phyloP scores from a whole-genome alignment of 2,888 invertebrate species.

The Parnassius apollo region DNA sequence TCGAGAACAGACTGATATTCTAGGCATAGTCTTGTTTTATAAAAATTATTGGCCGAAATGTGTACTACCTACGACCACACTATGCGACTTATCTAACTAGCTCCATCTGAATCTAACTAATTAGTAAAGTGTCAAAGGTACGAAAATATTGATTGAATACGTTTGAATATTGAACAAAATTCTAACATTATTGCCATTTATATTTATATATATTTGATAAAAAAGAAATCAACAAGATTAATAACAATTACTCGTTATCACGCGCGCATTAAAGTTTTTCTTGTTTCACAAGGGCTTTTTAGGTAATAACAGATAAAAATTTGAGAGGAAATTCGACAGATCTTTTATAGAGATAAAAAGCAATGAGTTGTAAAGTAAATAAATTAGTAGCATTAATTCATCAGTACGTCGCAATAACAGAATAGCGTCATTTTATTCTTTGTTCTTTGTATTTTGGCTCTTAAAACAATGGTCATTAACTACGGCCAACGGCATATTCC shows the following conservation, averaged over 20 bases:
- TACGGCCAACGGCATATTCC: too few relatives aligned
- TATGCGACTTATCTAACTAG: too few relatives aligned
- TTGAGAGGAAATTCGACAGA: slow-evolving; percentile 24
- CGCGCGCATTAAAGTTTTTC: slow-evolving; percentile 25
- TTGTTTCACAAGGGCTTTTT: slow-evolving; percentile 27
- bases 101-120: neutral
- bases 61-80: too few relatives aligned
- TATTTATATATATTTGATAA: slow-evolving; percentile 19
- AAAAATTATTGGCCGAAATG: too few relatives aligned
- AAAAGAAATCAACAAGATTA: slow-evolving; percentile 27
- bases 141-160: neutral
- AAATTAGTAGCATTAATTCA: slow-evolving; percentile 22
- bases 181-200: slow-evolving; percentile 15
- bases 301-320: slow-evolving; percentile 22
- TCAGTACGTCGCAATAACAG: slow-evolving; percentile 13
- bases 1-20: too few relatives aligned
- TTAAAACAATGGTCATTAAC: too few relatives aligned
- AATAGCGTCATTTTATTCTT: neutral
- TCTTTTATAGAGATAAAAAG: slow-evolving; percentile 16
- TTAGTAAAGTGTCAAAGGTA: neutral
- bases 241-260: slow-evolving; percentile 28
- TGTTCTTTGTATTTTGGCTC: too few relatives aligned
- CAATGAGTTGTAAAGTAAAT: slow-evolving; percentile 12
- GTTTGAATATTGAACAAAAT: slow-evolving; percentile 14
- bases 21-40: too few relatives aligned